Evolutionary conservation across 1,140 invertebrate genomes (phyloP).

Genomic region (Hyposmocoma kahamanoa): DNA sequence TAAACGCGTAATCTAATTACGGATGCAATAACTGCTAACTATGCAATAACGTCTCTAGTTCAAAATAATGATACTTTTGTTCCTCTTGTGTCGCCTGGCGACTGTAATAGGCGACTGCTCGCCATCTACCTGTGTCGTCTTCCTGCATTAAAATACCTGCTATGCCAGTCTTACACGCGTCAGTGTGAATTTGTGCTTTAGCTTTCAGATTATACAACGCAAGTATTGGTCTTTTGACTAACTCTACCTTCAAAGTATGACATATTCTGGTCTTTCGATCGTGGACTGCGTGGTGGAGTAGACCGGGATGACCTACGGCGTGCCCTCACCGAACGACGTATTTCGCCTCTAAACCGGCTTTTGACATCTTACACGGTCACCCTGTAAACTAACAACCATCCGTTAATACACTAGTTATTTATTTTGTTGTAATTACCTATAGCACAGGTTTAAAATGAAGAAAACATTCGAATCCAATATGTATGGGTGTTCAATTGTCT

Average conservation of each 20-base stretch:
- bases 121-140: conserved; percentile 10
- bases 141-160: conserved; percentile 23
- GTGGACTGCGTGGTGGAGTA: no score
- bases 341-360: no score
- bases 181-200: conserved; percentile 33
- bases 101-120: conserved; percentile 1
- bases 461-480: no score
- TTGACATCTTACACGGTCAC: no score
- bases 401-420: no score
- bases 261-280: no score
- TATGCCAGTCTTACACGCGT: conserved; percentile 29
- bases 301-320: no score
- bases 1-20: conserved; percentile 55
- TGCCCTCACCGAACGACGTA: no score
- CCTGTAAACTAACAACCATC: no score
- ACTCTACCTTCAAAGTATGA: conserved; percentile 4
- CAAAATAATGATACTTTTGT: conserved; percentile 12
- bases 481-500: no score
- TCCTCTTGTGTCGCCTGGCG: conserved; percentile 3
- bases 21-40: conserved; percentile 31
- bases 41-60: conserved; percentile 12
- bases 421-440: no score
- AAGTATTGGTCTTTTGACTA: conserved; percentile 15
- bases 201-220: conserved; percentile 23
- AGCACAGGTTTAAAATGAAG: no score